Evolutionary conservation across 2,888 invertebrate genomes (phyloP), one percentile per base, ranked within the genome.

Genomic region (Pammene aurita): DNA sequence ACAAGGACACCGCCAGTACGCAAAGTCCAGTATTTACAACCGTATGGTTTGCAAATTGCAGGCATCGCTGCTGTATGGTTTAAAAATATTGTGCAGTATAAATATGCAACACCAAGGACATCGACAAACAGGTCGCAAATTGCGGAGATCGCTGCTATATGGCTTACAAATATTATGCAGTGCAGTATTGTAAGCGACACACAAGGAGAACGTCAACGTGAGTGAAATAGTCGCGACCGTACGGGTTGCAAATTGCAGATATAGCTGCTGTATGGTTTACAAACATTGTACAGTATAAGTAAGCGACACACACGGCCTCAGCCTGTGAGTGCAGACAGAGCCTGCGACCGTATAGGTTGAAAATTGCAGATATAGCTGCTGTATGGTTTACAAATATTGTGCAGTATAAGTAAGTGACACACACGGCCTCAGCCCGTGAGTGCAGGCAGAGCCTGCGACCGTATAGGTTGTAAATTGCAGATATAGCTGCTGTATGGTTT

Each of bases 391-490:
- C 1, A 26, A 26, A 26, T 26, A 4, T 26, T 26, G 26, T 26
- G 26, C 26, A 2, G 26, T 26, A 26, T 26, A 26, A 26, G 26
- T 26, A 26, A 26, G 26, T 26, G 26, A 26, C 1, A 26, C 4
- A 26, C 26, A 26, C 1, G 26, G 26, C 26, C 2, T 26, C 26
- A 26, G 26, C 26, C 26, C 26, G 26, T 26, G 26, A 26, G 26
- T 26, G 26, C 26, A 26, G 26, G 26, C 26, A 26, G 26, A 26
- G 26, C 26, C 4, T 78, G 92, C 93, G 9, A 90, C 48, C 16
- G 42, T 13, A 42, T 56, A 94, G 94, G 80, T 92, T 91, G 96
- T 96, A 84, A 93, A 95, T 91, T 2, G n/a, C 55, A 26, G 26
- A 6, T 4, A 2, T 52, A 13, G 18, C 52, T 41, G 41, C 14